Evolutionary conservation across 2,888 invertebrate genomes (phyloP).

Genomic region (Calliphora vomitoria): DNA sequence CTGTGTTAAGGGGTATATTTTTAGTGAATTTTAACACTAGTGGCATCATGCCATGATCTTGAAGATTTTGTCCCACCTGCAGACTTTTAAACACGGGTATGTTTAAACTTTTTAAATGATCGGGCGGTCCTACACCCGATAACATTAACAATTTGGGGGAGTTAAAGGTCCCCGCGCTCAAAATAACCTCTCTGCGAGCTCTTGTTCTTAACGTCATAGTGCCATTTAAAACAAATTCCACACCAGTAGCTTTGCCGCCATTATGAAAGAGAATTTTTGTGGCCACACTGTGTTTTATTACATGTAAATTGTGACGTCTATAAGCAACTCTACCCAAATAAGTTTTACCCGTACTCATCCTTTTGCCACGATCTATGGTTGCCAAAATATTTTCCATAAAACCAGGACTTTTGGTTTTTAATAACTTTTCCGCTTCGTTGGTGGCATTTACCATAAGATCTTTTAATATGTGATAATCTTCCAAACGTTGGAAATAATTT

Average conservation of each 20-base stretch:
- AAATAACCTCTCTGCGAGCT: constrained; percentile 77
- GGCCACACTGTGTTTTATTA: constrained; percentile 77
- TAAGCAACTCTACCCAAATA: constrained; percentile 83
- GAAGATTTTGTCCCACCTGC: constrained; percentile 90
- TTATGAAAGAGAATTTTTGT: constrained; percentile 85
- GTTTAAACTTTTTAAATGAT: constrained; percentile 73
- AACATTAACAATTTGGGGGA: constrained; percentile 78
- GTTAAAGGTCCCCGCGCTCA: constrained; percentile 79
- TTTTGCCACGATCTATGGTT: constrained; percentile 86
- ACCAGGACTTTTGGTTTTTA: constrained; percentile 82
- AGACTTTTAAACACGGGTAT: constrained; percentile 77
- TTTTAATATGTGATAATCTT: constrained; percentile 81
- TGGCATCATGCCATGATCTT: constrained; percentile 90
- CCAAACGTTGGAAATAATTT: constrained; percentile 77
- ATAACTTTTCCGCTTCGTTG: constrained; percentile 88
- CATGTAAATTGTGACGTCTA: constrained; percentile 77
- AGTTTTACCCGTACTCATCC: constrained; percentile 86
- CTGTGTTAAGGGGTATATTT: constrained; percentile 78
- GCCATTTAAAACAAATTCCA: constrained; percentile 72
- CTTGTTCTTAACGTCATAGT: constrained; percentile 62
- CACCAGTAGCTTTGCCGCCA: constrained; percentile 81
- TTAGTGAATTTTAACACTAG: constrained; percentile 82
- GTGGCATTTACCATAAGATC: constrained; percentile 86
- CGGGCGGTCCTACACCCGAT: constrained; percentile 78
- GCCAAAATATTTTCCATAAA: constrained; percentile 86